Conservation (phyloP, 2,888 invertebrate genomes). For the Archaeoteleia sp. region DNA sequence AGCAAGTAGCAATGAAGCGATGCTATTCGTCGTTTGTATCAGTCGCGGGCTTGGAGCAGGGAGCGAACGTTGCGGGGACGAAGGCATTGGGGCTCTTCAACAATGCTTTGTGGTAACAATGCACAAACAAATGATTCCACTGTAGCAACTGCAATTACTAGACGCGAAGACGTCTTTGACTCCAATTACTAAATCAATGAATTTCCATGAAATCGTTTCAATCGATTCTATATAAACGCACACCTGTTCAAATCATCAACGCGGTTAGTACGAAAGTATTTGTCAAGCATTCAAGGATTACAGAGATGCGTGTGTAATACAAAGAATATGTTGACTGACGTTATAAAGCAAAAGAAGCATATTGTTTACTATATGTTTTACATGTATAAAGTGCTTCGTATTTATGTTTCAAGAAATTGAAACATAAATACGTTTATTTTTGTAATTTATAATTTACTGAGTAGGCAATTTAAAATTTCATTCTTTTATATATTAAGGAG, state of each 20-base stretch:
- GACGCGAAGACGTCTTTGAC: slow-evolving; percentile 54
- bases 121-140: slow-evolving; percentile 70
- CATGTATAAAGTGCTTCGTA: no score
- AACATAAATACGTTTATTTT: no score
- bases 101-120: slow-evolving; percentile 70
- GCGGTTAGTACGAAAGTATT: not conserved
- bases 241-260: slow-evolving; percentile 24
- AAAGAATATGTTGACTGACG: no score
- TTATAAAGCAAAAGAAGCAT: no score
- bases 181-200: slow-evolving; percentile 66
- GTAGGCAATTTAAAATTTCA: no score
- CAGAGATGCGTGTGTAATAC: not conserved
- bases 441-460: no score
- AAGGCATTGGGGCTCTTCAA: slow-evolving; percentile 61
- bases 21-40: slow-evolving; percentile 31
- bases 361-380: no score
- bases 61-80: slow-evolving; percentile 39
- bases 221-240: slow-evolving; percentile 33
- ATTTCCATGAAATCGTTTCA: slow-evolving; percentile 62
- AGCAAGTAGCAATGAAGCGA: slow-evolving; percentile 45
- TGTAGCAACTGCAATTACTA: slow-evolving; percentile 68
- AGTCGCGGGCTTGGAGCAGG: slow-evolving; percentile 9
- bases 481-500: no score
- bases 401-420: no score
- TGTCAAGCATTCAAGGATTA: slow-evolving; percentile 11